Evolutionary conservation across 2,888 invertebrate genomes (phyloP).

Genomic region (Acleris holmiana): DNA sequence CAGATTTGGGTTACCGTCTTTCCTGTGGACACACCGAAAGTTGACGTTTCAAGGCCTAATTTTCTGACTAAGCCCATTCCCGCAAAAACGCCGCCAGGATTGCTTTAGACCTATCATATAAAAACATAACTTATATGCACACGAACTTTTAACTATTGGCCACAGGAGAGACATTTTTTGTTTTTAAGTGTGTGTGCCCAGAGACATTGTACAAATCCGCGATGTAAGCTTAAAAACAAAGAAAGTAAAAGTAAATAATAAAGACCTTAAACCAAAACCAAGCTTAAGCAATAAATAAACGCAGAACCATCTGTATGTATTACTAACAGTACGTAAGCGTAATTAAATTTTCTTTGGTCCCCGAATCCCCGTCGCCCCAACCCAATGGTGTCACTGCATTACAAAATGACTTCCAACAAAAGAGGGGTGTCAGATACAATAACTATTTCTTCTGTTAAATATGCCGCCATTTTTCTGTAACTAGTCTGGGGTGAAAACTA

Average conservation of each 20-base stretch:
- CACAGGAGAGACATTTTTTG: too few relatives aligned
- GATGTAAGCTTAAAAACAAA: too few relatives aligned
- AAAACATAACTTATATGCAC: too few relatives aligned
- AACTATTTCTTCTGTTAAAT: conserved; percentile 32
- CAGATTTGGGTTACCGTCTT: too few relatives aligned
- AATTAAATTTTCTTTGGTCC: conserved; percentile 29
- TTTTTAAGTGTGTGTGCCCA: too few relatives aligned
- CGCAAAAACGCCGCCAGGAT: too few relatives aligned
- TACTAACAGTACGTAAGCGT: conserved; percentile 36
- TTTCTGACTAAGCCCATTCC: too few relatives aligned
- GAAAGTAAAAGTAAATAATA: not conserved
- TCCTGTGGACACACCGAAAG: too few relatives aligned
- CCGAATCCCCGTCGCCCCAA: conserved; percentile 11
- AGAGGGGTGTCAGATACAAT: conserved; percentile 35
- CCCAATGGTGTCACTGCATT: conserved; percentile 22
- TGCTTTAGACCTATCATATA: too few relatives aligned
- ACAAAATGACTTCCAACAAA: conserved; percentile 19
- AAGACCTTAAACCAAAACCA: not conserved
- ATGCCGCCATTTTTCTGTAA: conserved; percentile 19
- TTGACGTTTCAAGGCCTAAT: too few relatives aligned
- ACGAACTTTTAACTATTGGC: too few relatives aligned
- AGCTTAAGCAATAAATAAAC: conserved; percentile 9
- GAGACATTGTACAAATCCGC: too few relatives aligned
- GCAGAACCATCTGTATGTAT: conserved; percentile 26
- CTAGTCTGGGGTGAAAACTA: conserved; percentile 3